Evolutionary conservation across 2,888 invertebrate species (phyloP), one percentile per base, ranked within the genome.

Genomic region (Unio delphinus): DNA sequence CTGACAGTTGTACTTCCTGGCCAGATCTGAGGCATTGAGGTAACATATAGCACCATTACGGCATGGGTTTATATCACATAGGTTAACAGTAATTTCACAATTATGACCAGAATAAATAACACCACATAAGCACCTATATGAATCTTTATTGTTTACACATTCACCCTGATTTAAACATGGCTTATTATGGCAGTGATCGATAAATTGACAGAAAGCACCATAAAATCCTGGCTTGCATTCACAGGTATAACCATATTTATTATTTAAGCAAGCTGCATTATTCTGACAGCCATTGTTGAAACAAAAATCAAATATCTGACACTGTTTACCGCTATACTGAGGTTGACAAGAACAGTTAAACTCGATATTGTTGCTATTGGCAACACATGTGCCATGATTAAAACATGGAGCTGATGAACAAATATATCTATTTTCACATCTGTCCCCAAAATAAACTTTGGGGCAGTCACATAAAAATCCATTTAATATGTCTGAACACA

Each of bases 61-160:
- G 70, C 88, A 88, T 0, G 80, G 81, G 63, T 81, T 94, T 75
- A 94, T 94, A 57, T 68, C 66, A 70, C 85, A 85, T 67, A 76
- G 73, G 62, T 81, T 81, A 0, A 86, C 71, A 11, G 81, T 73
- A 20, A 69, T 78, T 34, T 86, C 81, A 73, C 88, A 88, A 34
- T 66, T 75, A 0, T 26, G 56, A 1, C 87, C 87, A 6, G 84
- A 80, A 66, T 74, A 86, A 64, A 80, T 74, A 11, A 79, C 72
- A 11, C 73, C 63, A 77, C 87, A 87, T 58, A 73, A 59, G 65
- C 87, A 87, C 23, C 68, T 30, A 72, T 76, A 85, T 8, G 72
- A 66, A 54, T 71, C 66, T 58, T 64, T 67, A 61, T 79, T 78
- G 63, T 80, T 83, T 11, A 76, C 59, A 70, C 86, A 86, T 28